Conservation (phyloP, 1,140 invertebrate species). For the Drosophila teissieri region DNA sequence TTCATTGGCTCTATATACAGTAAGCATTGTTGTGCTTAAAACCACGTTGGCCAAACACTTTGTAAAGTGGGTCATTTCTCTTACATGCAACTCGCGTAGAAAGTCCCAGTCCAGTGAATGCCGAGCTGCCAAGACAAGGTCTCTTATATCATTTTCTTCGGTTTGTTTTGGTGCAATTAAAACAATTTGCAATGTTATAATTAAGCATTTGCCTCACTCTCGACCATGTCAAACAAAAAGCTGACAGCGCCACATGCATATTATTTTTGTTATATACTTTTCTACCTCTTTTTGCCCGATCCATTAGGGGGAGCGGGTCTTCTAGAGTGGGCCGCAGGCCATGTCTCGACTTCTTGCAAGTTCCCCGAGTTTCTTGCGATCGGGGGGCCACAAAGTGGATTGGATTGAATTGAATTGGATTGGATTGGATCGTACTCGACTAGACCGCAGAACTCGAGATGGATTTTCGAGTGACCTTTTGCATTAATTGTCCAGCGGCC, state of each 20-base stretch:
- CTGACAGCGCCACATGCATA: slow-evolving; percentile 45
- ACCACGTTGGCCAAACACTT: background rate
- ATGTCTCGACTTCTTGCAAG: slow-evolving; percentile 49
- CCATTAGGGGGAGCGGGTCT: slow-evolving; percentile 7
- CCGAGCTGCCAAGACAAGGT: slow-evolving; percentile 21
- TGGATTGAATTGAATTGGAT: background rate
- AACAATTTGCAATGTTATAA: slow-evolving; percentile 73
- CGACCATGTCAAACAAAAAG: slow-evolving; percentile 59
- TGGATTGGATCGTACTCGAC: background rate
- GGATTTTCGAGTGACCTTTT: slow-evolving; percentile 63
- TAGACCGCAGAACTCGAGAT: slow-evolving; percentile 25
- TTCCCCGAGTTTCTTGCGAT: slow-evolving; percentile 7
- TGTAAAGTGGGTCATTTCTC: slow-evolving; percentile 26
- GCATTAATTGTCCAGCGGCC: slow-evolving; percentile 63
- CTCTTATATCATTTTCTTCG: slow-evolving; percentile 38
- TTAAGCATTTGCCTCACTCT: slow-evolving; percentile 68
- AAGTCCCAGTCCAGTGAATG: slow-evolving; percentile 24
- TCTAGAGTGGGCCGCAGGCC: slow-evolving; percentile 42
- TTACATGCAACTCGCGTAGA: slow-evolving; percentile 23
- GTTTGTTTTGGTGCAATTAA: slow-evolving; percentile 50
- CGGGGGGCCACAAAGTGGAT: slow-evolving; percentile 4
- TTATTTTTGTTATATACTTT: slow-evolving; percentile 6
- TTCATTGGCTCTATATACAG: background rate
- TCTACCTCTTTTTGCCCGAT: slow-evolving; percentile 4
- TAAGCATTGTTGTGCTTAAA: too few relatives aligned